Evolutionary conservation across 1,140 invertebrate genomes (phyloP).

Genomic region (Leptonema lineaticorne): DNA sequence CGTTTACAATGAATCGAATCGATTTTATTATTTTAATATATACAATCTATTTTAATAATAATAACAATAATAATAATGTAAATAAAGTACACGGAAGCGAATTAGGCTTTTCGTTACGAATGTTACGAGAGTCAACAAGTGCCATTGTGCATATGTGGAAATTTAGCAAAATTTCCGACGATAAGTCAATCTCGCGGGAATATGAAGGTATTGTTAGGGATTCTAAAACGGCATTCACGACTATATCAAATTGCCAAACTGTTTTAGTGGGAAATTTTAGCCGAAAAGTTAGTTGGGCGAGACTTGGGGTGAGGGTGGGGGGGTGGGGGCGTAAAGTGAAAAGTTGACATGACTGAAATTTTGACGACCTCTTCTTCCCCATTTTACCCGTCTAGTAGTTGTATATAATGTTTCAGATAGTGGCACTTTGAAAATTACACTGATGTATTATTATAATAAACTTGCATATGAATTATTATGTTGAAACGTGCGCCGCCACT

Average conservation of each 20-base stretch:
- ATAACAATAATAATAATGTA: no score
- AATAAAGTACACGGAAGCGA: no score
- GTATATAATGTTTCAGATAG: no score
- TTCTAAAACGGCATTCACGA: slow-evolving; percentile 2
- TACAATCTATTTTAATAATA: no score
- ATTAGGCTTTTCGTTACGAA: no score
- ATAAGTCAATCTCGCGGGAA: not conserved
- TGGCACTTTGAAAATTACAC: not conserved
- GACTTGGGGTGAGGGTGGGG: no score
- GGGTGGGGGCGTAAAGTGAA: slow-evolving; percentile 1
- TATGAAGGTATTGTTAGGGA: slow-evolving; percentile 3
- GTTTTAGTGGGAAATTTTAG: slow-evolving; percentile 3
- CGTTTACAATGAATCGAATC: no score
- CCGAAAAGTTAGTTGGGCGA: not conserved
- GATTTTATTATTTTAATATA: not conserved
- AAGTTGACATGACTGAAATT: slow-evolving; percentile 13
- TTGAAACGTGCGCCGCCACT: not conserved
- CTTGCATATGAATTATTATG: not conserved
- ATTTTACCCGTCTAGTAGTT: no score
- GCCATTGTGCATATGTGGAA: not conserved
- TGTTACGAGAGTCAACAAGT: not conserved
- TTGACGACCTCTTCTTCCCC: not conserved
- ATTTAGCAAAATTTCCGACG: slow-evolving; percentile 2
- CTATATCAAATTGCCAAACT: slow-evolving; percentile 15
- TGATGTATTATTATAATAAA: not conserved